Evolutionary conservation across 1,140 invertebrate genomes (phyloP).

Genomic region (Hyposmocoma kahamanoa): DNA sequence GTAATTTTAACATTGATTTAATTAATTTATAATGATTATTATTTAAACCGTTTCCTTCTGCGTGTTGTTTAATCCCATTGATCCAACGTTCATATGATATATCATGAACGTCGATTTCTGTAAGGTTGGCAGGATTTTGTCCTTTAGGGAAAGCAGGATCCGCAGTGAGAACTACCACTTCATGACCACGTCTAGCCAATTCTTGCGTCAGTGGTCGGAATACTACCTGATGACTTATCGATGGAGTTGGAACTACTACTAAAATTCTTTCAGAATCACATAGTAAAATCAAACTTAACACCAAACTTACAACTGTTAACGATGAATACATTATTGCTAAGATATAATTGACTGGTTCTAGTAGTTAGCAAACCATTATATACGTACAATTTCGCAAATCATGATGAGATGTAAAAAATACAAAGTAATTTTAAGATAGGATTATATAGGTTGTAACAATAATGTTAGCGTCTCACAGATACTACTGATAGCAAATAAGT

Average conservation of each 20-base stretch:
- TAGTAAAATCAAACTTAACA: too few relatives aligned
- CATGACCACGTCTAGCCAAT: slow-evolving; percentile 64
- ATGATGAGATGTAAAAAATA: too few relatives aligned
- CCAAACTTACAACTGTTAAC: too few relatives aligned
- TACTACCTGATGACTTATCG: slow-evolving; percentile 74
- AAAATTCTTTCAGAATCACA: slow-evolving; percentile 60
- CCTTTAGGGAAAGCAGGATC: slow-evolving; percentile 32
- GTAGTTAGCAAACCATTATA: too few relatives aligned
- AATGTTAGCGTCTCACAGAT: too few relatives aligned
- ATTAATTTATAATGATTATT: slow-evolving; percentile 4
- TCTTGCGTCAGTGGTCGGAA: slow-evolving; percentile 52
- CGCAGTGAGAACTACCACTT: slow-evolving; percentile 53
- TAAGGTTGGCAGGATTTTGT: slow-evolving; percentile 25
- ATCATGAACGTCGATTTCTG: slow-evolving; percentile 34
- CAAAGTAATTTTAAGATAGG: too few relatives aligned
- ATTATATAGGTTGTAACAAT: too few relatives aligned
- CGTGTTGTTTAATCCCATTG: slow-evolving; percentile 4
- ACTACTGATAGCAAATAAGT: too few relatives aligned
- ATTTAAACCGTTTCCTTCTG: slow-evolving; percentile 1
- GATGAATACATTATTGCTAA: too few relatives aligned
- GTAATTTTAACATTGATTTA: slow-evolving; percentile 2
- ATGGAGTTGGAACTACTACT: slow-evolving; percentile 57
- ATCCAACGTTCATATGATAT: slow-evolving; percentile 29
- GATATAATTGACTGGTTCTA: too few relatives aligned
- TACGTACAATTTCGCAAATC: too few relatives aligned